Conservation (phyloP, 2,888 invertebrate species). For the Artemia sinica region DNA sequence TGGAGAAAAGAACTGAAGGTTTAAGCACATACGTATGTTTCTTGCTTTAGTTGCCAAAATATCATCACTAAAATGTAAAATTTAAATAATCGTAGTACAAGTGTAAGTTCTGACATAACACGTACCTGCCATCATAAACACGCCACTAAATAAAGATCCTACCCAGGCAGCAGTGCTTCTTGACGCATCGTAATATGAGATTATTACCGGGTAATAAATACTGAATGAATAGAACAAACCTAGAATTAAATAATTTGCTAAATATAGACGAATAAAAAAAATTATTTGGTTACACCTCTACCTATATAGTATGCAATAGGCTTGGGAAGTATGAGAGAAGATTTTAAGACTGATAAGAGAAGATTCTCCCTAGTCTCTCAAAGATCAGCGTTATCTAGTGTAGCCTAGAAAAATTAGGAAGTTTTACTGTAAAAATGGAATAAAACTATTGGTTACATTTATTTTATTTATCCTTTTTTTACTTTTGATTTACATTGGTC, state of each 20-base stretch:
- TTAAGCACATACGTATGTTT: too few relatives aligned
- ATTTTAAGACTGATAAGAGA: not conserved
- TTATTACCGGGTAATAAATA: constrained; percentile 25
- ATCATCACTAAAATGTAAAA: not conserved
- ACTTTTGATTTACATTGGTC: too few relatives aligned
- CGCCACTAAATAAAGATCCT: constrained; percentile 26
- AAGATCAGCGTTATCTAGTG: not conserved
- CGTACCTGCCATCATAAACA: constrained; percentile 25
- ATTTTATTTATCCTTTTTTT: too few relatives aligned
- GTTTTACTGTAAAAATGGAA: too few relatives aligned
- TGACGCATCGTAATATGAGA: constrained; percentile 25
- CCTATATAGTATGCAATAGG: too few relatives aligned
- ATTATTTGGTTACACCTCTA: too few relatives aligned
- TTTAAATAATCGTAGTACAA: constrained; percentile 1
- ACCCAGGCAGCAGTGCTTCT: constrained; percentile 27
- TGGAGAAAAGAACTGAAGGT: too few relatives aligned
- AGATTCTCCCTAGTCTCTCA: not conserved
- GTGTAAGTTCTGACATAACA: not conserved
- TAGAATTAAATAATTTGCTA: constrained; percentile 15
- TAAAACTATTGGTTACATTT: too few relatives aligned
- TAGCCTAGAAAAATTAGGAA: too few relatives aligned
- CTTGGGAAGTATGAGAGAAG: too few relatives aligned
- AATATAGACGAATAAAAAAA: too few relatives aligned
- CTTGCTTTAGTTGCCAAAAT: too few relatives aligned
- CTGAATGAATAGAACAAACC: constrained; percentile 26